Conservation (phyloP, 2,888 invertebrate genomes). For the Plagodis dolabraria region DNA sequence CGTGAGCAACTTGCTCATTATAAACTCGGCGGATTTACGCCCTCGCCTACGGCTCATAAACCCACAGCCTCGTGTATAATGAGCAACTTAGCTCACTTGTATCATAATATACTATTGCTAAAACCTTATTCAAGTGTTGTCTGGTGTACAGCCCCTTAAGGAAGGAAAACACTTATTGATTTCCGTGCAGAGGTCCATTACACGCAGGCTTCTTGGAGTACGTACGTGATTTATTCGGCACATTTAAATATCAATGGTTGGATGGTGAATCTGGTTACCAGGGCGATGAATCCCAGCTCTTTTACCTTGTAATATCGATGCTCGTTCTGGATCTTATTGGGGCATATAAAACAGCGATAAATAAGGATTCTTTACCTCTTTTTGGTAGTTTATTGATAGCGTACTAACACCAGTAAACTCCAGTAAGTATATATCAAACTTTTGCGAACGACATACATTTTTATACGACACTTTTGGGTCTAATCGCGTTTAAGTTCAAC, state of each 20-base stretch:
- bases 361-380: neutral
- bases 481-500: too few relatives aligned
- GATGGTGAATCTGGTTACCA: conserved; percentile 4
- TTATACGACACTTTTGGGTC: too few relatives aligned
- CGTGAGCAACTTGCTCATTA: too few relatives aligned
- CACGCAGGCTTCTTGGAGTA: conserved; percentile 12
- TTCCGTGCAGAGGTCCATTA: conserved; percentile 12
- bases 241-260: conserved; percentile 24
- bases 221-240: conserved; percentile 15
- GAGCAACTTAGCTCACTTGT: too few relatives aligned
- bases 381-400: neutral
- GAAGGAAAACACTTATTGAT: conserved; percentile 21
- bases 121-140: too few relatives aligned
- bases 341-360: neutral
- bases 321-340: neutral
- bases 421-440: too few relatives aligned
- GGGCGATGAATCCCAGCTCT: conserved; percentile 7
- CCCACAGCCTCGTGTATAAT: too few relatives aligned
- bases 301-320: conserved; percentile 6
- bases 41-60: too few relatives aligned
- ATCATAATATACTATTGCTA: too few relatives aligned
- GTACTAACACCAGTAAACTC: too few relatives aligned
- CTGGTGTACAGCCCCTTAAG: neutral
- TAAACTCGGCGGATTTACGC: too few relatives aligned
- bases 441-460: too few relatives aligned